A percentile compares a stretch with the other conserved stretches of the same genome.
These are phyloP conservation scores for Prietella phreatophila DNA, from an alignment of 2,113 vertebrate species.

Conservation along the genomic window DNA sequence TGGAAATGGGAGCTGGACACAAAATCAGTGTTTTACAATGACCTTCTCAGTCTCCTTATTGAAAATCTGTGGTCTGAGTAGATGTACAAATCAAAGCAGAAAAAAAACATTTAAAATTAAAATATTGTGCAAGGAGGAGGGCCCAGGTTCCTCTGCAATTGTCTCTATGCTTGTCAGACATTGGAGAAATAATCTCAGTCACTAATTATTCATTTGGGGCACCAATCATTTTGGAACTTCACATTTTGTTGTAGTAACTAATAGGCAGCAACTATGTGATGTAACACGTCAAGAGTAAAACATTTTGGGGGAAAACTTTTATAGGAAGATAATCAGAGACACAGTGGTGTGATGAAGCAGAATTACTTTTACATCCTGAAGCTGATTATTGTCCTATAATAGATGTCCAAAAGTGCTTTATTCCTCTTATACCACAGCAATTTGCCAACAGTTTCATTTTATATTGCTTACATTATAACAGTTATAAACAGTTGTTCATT, in stretches of 20 bases:
- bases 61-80: not conserved
- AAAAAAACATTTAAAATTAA: not conserved
- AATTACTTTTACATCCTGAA: too few relatives aligned
- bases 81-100: not conserved
- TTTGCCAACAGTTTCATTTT: not conserved
- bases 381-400: too few relatives aligned
- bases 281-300: not conserved
- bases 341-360: too few relatives aligned
- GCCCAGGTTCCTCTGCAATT: not conserved
- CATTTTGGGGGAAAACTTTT: too few relatives aligned
- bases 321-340: too few relatives aligned
- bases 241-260: not conserved
- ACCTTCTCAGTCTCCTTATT: constrained; percentile 6
- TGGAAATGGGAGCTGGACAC: not conserved
- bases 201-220: not conserved
- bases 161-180: not conserved
- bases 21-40: not conserved
- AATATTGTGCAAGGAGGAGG: not conserved
- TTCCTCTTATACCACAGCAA: too few relatives aligned
- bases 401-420: too few relatives aligned
- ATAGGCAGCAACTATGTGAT: not conserved
- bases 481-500: too few relatives aligned
- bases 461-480: not conserved
- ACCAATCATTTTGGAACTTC: not conserved
- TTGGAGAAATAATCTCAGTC: not conserved